A percentile compares a stretch with the other conserved stretches of the same genome.
phyloP scores from a whole-genome alignment of 1,140 invertebrate species.

The Augochlora pura region DNA sequence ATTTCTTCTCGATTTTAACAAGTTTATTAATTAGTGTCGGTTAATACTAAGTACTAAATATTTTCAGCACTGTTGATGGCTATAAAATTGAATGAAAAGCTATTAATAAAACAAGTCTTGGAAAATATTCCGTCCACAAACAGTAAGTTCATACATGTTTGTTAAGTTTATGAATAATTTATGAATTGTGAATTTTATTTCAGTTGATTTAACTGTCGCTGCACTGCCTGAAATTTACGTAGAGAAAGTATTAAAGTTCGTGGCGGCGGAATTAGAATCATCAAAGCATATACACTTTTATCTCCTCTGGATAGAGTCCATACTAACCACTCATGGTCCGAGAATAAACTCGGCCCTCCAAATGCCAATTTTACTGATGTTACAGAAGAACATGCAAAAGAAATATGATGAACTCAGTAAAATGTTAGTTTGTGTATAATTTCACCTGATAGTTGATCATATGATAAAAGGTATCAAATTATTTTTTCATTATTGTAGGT shows the following conservation, averaged over 20 bases:
- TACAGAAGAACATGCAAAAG: conserved; percentile 91
- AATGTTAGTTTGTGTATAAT: conserved; percentile 85
- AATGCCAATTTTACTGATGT: conserved; percentile 84
- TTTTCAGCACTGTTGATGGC: conserved; percentile 89
- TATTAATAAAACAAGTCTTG: conserved; percentile 90
- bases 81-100: conserved; percentile 91
- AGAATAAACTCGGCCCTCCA: conserved; percentile 80
- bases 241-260: conserved; percentile 86
- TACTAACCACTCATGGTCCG: conserved; percentile 84
- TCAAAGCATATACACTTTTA: conserved; percentile 94
- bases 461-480: background rate
- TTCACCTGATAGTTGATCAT: conserved; percentile 32
- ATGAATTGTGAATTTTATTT: conserved; percentile 71
- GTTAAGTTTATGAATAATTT: conserved; percentile 5
- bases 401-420: conserved; percentile 91
- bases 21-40: background rate
- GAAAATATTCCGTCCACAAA: conserved; percentile 89
- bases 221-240: conserved; percentile 88
- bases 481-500: conserved; percentile 81
- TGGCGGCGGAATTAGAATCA: conserved; percentile 87
- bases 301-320: conserved; percentile 87
- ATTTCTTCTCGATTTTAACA: background rate
- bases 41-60: conserved; percentile 25
- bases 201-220: conserved; percentile 88
- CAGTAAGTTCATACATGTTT: conserved; percentile 82